phyloP scores from a whole-genome alignment of 2,888 invertebrate genomes.

The Nephrotoma appendiculata region DNA sequence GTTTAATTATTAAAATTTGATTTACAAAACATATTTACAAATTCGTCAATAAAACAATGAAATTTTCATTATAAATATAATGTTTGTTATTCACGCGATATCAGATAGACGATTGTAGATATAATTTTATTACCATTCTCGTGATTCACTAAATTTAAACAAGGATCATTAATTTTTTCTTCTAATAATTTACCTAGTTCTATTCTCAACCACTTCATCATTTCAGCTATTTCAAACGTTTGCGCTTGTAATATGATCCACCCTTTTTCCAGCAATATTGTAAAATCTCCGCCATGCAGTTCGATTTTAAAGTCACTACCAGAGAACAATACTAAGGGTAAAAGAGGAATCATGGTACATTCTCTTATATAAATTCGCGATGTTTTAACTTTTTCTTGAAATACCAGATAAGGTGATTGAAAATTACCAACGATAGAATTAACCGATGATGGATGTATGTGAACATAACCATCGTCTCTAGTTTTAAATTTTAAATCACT shows the following conservation, averaged over 20 bases:
- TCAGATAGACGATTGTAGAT: constrained; percentile 55
- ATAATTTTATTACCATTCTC: constrained; percentile 63
- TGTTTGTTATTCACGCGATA: constrained; percentile 38
- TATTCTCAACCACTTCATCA: constrained; percentile 60
- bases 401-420: constrained; percentile 61
- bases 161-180: constrained; percentile 71
- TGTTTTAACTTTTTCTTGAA: constrained; percentile 72
- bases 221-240: constrained; percentile 65
- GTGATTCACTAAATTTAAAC: constrained; percentile 55
- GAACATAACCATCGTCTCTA: constrained; percentile 55
- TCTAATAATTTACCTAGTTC: constrained; percentile 65
- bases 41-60: neutral
- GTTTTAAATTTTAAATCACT: constrained; percentile 63
- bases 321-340: constrained; percentile 55
- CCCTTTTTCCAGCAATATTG: constrained; percentile 60
- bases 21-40: neutral
- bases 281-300: constrained; percentile 55
- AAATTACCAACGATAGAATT: constrained; percentile 50
- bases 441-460: constrained; percentile 63
- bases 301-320: constrained; percentile 62
- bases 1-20: neutral
- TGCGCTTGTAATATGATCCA: constrained; percentile 72
- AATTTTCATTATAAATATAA: neutral
- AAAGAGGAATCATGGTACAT: constrained; percentile 63
- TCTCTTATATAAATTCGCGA: constrained; percentile 64